Percentiles rank a stretch among this genome's conserved stretches.
Conservation (phyloP, 2,888 invertebrate species). For the Campoplex capitator region DNA sequence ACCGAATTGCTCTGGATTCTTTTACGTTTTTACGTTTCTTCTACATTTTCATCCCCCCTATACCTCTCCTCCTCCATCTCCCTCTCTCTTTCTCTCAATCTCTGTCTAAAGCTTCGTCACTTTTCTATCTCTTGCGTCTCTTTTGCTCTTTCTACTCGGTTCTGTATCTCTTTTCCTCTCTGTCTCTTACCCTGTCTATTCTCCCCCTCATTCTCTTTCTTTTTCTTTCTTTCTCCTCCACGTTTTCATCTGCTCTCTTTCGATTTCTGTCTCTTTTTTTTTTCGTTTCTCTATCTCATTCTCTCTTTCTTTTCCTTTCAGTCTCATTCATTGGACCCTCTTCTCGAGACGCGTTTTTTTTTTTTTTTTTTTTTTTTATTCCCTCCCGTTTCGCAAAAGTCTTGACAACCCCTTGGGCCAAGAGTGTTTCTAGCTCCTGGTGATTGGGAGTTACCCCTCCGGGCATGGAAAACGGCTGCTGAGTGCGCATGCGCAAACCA, state of each 20-base stretch:
- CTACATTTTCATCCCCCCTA: constrained; percentile 7
- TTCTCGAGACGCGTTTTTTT: constrained; percentile 13
- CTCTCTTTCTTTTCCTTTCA: constrained; percentile 15
- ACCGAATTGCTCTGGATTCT: constrained; percentile 51
- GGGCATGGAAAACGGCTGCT: constrained; percentile 77
- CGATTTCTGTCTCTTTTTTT: constrained; percentile 1
- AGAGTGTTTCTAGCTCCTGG: constrained; percentile 83
- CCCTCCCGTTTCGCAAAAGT: constrained; percentile 70
- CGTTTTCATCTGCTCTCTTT: neutral
- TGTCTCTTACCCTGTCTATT: constrained; percentile 7
- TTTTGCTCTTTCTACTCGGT: neutral
- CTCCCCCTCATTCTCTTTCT: constrained; percentile 5
- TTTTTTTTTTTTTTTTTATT: constrained; percentile 56
- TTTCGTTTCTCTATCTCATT: no score
- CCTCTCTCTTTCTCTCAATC: neutral
- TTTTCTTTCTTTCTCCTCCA: neutral
- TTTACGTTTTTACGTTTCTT: constrained; percentile 48
- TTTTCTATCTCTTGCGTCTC: neutral
- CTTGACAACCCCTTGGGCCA: constrained; percentile 76
- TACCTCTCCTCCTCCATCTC: constrained; percentile 5
- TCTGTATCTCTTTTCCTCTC: neutral
- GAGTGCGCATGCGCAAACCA: constrained; percentile 79
- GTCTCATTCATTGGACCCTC: constrained; percentile 19
- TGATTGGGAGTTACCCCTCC: constrained; percentile 84
- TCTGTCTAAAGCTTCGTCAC: neutral